Evolutionary conservation across 2,113 vertebrate species (phyloP).

Genomic region (Oncorhynchus mykiss): DNA sequence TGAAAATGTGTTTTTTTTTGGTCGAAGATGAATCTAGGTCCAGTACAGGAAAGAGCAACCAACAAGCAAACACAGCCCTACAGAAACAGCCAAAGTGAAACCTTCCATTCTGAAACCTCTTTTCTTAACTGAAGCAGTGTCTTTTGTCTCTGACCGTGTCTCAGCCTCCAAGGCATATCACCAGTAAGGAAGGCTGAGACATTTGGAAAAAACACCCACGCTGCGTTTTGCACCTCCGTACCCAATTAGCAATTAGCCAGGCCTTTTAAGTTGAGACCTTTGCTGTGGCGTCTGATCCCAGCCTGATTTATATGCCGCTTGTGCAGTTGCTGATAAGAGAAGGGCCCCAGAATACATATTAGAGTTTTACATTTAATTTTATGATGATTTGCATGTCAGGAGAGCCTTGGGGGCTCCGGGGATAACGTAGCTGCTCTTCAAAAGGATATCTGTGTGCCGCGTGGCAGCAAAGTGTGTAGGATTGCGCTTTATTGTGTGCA

Average conservation of each 20-base stretch:
- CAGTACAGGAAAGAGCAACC: not conserved
- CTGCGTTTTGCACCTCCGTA: slow-evolving; percentile 58
- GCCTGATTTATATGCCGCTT: slow-evolving; percentile 72
- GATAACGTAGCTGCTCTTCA: slow-evolving; percentile 71
- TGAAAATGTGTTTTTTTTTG: no score
- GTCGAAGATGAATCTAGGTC: not conserved
- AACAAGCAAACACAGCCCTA: not conserved
- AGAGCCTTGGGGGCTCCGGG: slow-evolving; percentile 53
- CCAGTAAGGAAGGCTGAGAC: slow-evolving; percentile 51
- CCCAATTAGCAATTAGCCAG: slow-evolving; percentile 70
- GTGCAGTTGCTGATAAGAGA: slow-evolving; percentile 70
- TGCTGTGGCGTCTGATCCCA: slow-evolving; percentile 59
- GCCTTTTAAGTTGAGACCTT: slow-evolving; percentile 60
- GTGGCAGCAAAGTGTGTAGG: slow-evolving; percentile 63
- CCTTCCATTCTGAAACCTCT: not conserved
- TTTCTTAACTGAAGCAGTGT: not conserved
- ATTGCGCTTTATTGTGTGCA: slow-evolving; percentile 61
- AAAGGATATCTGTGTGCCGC: slow-evolving; percentile 66
- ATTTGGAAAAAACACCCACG: slow-evolving; percentile 50
- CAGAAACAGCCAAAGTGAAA: not conserved
- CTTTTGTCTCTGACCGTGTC: slow-evolving; percentile 34
- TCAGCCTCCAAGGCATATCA: slow-evolving; percentile 43
- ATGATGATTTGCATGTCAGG: slow-evolving; percentile 71
- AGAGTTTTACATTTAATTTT: slow-evolving; percentile 69
- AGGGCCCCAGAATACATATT: slow-evolving; percentile 56